A percentile compares a stretch with the other conserved stretches of the same genome.
phyloP scores from a whole-genome alignment of 2,888 invertebrate species.

The Ditula angustiorana region DNA sequence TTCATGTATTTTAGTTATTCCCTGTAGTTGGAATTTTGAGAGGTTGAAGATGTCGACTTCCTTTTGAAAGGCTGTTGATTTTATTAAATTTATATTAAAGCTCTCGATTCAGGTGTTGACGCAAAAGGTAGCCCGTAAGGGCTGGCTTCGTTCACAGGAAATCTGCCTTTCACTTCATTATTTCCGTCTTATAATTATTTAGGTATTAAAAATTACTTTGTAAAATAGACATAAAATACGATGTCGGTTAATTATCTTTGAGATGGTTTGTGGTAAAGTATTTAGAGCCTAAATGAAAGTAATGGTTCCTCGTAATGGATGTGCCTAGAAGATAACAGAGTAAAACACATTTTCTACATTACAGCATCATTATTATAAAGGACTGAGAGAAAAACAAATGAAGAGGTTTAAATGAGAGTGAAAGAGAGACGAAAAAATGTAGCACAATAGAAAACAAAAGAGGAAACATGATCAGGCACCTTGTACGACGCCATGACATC shows the following conservation, averaged over 20 bases:
- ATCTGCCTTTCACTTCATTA: conserved; percentile 11
- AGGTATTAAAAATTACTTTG: conserved; percentile 13
- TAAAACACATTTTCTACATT: too few relatives aligned
- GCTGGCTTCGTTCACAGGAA: neutral
- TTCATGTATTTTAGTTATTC: too few relatives aligned
- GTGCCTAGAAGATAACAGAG: too few relatives aligned
- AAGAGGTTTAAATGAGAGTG: too few relatives aligned
- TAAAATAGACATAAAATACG: neutral
- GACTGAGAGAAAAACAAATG: too few relatives aligned
- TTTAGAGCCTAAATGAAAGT: neutral
- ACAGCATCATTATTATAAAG: too few relatives aligned
- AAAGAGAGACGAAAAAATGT: too few relatives aligned
- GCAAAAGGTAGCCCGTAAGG: conserved; percentile 1
- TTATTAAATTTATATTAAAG: conserved; percentile 13
- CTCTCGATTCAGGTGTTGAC: neutral
- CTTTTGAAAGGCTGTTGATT: neutral
- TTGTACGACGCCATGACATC: too few relatives aligned
- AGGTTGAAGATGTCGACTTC: neutral
- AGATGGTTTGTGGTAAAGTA: neutral
- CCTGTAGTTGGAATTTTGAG: neutral
- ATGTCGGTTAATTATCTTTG: neutral
- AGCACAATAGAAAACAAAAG: too few relatives aligned
- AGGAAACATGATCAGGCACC: too few relatives aligned
- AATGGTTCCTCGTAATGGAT: neutral
- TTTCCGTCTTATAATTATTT: conserved; percentile 17